Evolutionary conservation across 92 coral and sea anemone genomes (phyloP), one percentile per base, ranked within the genome.

Genomic region (Porites cylindrica): DNA sequence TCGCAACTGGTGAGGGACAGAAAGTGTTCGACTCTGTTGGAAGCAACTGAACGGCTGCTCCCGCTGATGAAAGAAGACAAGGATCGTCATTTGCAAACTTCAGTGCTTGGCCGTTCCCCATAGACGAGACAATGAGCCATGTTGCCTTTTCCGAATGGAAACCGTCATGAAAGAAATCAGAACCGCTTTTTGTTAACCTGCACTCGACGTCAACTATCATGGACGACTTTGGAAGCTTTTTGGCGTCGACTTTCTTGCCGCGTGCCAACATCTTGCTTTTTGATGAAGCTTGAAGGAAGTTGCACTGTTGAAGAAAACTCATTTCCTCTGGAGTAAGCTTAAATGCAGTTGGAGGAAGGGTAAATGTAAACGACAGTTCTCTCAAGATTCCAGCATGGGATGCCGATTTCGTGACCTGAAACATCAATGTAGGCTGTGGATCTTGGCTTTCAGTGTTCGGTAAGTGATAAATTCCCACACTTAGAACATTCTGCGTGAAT

Each of bases 401-500:
- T 79, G 88, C 79, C 20, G 94, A 86, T 83, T 96, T 96, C 4
- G 18, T 56, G 60, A 82, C 70, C 51, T 82, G 12, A 26, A 82
- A 82, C 68, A 26, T 10, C 14, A 81, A n/a, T 26, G 29, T 11
- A 0, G 20, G 56, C 1, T 69, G 32, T 38, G 43, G 67, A 18
- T 43, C 7, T 82, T 3, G 16, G 3, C 60, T 7, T 7, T 10
- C 11, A 12, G 3, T 2, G 10, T 72, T 64, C 1, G 80, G 52
- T 63, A 96, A 73, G 59, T 90, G 94, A 56, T 88, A 92, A n/a
- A 96, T 87, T 23, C 92, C 77, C 11, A 96, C 94, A 10, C 70
- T 84, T 10, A 80, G 63, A 43, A 96, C 97, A 67, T 94, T 90
- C 76, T 96, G 98, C 17, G 98, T 96, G 78, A 90, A 96, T 43